These are phyloP conservation scores for Merodon equestris DNA, from an alignment of 2,888 invertebrate genomes.

Conservation along the genomic window DNA sequence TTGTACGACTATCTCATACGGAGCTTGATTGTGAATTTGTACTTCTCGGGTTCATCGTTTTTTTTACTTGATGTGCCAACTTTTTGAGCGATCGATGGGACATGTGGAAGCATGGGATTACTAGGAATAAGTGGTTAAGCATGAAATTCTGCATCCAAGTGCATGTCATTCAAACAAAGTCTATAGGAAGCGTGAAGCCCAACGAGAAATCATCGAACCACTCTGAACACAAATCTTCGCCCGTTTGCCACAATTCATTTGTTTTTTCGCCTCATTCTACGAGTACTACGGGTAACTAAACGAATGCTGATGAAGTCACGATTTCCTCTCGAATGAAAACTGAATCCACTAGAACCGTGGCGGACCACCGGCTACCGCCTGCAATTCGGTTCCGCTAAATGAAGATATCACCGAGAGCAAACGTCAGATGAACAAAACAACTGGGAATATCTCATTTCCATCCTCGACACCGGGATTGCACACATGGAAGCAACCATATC, in stretches of 20 bases:
- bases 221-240: slow-evolving; percentile 46
- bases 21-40: slow-evolving; percentile 28
- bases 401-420: slow-evolving; percentile 62
- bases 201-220: slow-evolving; percentile 1
- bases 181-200: too few species aligned
- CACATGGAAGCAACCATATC: slow-evolving; percentile 44
- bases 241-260: slow-evolving; percentile 54
- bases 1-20: slow-evolving; percentile 44
- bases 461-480: slow-evolving; percentile 16
- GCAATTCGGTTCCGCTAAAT: slow-evolving; percentile 58
- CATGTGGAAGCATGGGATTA: too few species aligned
- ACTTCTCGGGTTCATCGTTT: slow-evolving; percentile 29
- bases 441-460: slow-evolving; percentile 49
- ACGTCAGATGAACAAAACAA: slow-evolving; percentile 29
- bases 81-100: too few species aligned
- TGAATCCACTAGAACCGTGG: slow-evolving; percentile 44
- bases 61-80: too few species aligned
- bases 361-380: slow-evolving; percentile 41
- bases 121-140: too few species aligned
- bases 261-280: slow-evolving; percentile 54
- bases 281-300: slow-evolving; percentile 36
- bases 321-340: slow-evolving; percentile 61
- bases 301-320: slow-evolving; percentile 67
- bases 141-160: too few species aligned
- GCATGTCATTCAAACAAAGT: too few species aligned